Evolutionary conservation across 2,888 invertebrate genomes (phyloP).

Genomic region (Parascotia fuliginaria): DNA sequence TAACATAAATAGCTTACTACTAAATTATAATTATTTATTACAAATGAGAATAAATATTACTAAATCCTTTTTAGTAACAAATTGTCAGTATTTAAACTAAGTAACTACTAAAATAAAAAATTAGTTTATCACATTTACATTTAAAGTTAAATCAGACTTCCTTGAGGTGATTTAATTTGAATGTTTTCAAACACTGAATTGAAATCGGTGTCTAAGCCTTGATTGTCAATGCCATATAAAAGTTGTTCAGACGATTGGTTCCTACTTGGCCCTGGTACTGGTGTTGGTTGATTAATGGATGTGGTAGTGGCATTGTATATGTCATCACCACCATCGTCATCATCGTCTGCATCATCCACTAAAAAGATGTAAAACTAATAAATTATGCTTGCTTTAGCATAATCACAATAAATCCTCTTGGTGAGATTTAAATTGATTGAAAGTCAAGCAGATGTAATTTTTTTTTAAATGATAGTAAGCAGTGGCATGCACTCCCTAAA

Average conservation of each 20-base stretch:
- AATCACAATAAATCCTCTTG: too few relatives aligned
- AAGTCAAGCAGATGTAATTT: too few relatives aligned
- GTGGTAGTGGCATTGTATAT: conserved; percentile 81
- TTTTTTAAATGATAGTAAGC: too few relatives aligned
- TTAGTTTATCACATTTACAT: conserved; percentile 22
- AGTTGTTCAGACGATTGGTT: conserved; percentile 78
- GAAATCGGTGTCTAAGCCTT: conserved; percentile 87
- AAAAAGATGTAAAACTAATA: conserved; percentile 20
- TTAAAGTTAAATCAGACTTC: conserved; percentile 75
- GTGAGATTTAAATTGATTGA: too few relatives aligned
- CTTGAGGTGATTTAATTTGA: conserved; percentile 81
- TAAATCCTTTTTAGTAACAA: not conserved
- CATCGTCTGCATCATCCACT: conserved; percentile 81
- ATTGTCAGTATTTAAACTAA: not conserved
- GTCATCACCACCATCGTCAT: conserved; percentile 77
- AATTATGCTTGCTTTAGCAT: not conserved
- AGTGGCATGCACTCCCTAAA: too few relatives aligned
- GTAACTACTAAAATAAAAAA: too few relatives aligned
- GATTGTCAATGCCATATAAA: conserved; percentile 85
- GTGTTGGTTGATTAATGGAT: conserved; percentile 56
- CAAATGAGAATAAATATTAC: too few relatives aligned
- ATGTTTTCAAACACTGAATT: conserved; percentile 87
- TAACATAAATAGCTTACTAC: not conserved
- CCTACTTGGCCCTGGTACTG: conserved; percentile 71
- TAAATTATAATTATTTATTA: not conserved